Conservation (phyloP, 1,140 invertebrate species). For the Caerostris darwini region DNA sequence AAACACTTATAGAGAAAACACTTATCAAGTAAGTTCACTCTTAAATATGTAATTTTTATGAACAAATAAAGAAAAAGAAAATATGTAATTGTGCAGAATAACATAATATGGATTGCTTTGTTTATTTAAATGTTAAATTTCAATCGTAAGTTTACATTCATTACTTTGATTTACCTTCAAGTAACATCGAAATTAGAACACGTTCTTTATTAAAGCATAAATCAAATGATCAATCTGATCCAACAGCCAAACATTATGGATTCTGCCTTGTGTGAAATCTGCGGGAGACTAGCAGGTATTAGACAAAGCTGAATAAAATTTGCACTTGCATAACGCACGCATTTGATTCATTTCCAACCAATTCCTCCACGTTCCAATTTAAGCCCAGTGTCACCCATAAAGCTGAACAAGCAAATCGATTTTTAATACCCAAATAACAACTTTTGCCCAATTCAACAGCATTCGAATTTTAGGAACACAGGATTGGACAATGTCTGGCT, state of each 20-base stretch:
- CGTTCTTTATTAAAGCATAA: too few species aligned
- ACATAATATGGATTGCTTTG: too few species aligned
- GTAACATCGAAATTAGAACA: too few species aligned
- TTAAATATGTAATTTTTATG: too few species aligned
- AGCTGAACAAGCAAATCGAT: background rate
- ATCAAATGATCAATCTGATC: too few species aligned
- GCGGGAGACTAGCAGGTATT: background rate
- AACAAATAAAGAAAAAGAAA: too few species aligned
- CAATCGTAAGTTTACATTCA: too few species aligned
- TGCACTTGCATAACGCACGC: background rate
- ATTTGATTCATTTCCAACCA: constrained; percentile 12
- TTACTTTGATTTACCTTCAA: too few species aligned
- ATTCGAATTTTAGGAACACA: constrained; percentile 16
- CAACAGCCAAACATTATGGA: background rate
- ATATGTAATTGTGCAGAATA: too few species aligned
- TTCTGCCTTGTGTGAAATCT: background rate
- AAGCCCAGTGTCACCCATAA: background rate
- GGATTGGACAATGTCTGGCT: background rate
- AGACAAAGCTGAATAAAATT: constrained; percentile 17
- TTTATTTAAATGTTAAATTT: too few species aligned
- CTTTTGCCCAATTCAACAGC: constrained; percentile 23
- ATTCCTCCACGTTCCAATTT: background rate
- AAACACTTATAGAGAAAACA: too few species aligned
- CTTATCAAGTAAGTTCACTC: too few species aligned
- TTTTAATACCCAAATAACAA: constrained; percentile 39